Evolutionary conservation across 2,888 invertebrate species (phyloP).

Genomic region (Agonopterix heracliana): DNA sequence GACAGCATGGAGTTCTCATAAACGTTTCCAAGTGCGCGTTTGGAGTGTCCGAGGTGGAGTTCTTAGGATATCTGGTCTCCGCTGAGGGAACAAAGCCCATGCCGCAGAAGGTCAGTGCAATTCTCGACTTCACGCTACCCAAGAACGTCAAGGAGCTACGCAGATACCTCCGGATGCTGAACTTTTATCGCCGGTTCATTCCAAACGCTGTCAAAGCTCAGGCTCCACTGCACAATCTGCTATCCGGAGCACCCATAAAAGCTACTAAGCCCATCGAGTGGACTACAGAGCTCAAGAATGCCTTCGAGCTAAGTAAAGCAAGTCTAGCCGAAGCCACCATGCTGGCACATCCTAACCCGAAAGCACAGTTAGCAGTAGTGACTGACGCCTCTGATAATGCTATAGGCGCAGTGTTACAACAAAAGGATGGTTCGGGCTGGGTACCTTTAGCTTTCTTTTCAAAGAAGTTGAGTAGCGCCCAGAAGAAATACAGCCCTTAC

Average conservation of each 20-base stretch:
- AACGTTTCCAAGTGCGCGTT: constrained; percentile 24
- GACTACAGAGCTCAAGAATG: background rate
- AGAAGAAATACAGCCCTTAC: too few relatives aligned
- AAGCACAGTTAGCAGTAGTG: background rate
- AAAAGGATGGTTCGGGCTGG: too few relatives aligned
- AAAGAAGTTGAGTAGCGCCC: too few relatives aligned
- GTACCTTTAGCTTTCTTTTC: too few relatives aligned
- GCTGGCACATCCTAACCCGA: background rate
- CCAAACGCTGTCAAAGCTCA: constrained; percentile 10
- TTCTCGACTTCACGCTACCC: too few relatives aligned
- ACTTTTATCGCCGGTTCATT: constrained; percentile 10
- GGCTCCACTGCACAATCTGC: constrained; percentile 4
- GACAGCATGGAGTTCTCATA: constrained; percentile 24
- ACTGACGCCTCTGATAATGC: constrained; percentile 11
- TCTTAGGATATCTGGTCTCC: too few relatives aligned
- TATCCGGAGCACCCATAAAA: constrained; percentile 1
- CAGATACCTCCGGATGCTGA: too few relatives aligned
- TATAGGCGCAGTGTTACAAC: too few relatives aligned
- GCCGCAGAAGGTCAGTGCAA: too few relatives aligned
- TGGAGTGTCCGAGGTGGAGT: constrained; percentile 7
- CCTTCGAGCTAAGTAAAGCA: constrained; percentile 4
- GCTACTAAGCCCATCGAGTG: background rate
- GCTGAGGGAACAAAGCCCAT: too few relatives aligned
- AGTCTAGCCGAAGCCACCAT: constrained; percentile 1
- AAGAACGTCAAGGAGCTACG: too few relatives aligned